Evolutionary conservation across 2,888 invertebrate genomes (phyloP).

Genomic region (Merodon equestris): DNA sequence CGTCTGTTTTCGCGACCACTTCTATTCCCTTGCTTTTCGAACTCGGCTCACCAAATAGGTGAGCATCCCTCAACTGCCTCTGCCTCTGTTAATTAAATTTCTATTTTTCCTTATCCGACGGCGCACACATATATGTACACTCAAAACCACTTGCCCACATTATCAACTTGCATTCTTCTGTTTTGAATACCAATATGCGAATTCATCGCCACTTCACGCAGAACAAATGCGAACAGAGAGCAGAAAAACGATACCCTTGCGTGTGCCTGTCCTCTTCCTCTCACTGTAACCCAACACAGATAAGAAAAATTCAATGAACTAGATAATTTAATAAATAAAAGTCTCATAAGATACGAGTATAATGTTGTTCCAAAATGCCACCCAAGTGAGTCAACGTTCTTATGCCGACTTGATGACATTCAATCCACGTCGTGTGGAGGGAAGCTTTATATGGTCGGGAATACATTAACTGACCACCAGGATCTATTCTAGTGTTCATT

Average conservation of each 20-base stretch:
- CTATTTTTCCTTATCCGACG: too few species aligned
- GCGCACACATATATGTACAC: too few species aligned
- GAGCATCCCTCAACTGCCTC: too few species aligned
- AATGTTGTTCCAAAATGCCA: slow-evolving; percentile 46
- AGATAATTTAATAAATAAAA: slow-evolving; percentile 59
- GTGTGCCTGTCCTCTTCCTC: slow-evolving; percentile 21
- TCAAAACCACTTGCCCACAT: too few species aligned
- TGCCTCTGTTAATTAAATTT: too few species aligned
- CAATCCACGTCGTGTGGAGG: slow-evolving; percentile 44
- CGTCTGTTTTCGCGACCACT: too few species aligned
- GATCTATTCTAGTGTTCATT: slow-evolving; percentile 11
- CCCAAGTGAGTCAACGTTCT: slow-evolving; percentile 53
- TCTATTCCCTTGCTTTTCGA: too few species aligned
- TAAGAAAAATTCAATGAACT: slow-evolving; percentile 57
- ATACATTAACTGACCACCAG: slow-evolving; percentile 14
- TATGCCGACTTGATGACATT: slow-evolving; percentile 42
- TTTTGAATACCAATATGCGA: too few species aligned
- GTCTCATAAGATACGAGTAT: slow-evolving; percentile 18
- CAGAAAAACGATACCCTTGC: slow-evolving; percentile 15
- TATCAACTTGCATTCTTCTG: too few species aligned
- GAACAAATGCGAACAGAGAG: slow-evolving; percentile 4
- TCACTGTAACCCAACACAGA: slow-evolving; percentile 38
- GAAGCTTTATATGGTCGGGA: slow-evolving; percentile 42
- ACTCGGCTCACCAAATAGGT: too few species aligned
- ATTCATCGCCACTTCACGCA: too few species aligned